Evolutionary conservation across 2,888 invertebrate species (phyloP), one percentile per base, ranked within the genome.

Genomic region (Carcina quercana): DNA sequence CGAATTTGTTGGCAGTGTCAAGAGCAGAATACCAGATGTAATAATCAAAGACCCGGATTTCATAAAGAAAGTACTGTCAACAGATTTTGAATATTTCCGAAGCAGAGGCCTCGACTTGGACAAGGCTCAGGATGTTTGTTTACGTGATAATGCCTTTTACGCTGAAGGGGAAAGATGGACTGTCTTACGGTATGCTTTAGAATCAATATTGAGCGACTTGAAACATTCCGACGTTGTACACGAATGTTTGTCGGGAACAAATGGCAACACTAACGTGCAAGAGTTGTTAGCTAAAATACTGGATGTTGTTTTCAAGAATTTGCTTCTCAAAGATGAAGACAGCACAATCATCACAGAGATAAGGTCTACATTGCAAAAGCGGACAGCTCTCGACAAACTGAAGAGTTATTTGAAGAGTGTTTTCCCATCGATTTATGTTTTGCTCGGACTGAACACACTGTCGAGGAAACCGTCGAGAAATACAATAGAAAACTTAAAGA

Each of bases 91-190:
- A 45, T 66, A 76, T 74, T 83, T 83, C 71, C 72, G 76, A 64
- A 68, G 72, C 59, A 66, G 82, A 63, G 83, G 83, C 53, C 70
- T 75, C 49, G 69, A 65, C 59, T 70, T 83, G 68, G 78, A 78
- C 73, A 80, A 76, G 71, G 79, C 82, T 63, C 66, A 59, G 70
- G 83, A 83, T 79, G 72, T 79, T 76, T 82, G 80, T 74, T 66
- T 83, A 71, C 72, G 73, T 72, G 75, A 82, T 78, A 83, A 83
- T 76, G 72, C 80, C 64, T 83, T 80, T 64, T 80, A 80, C 49
- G 66, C 75, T 11, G 78, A 82, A 47, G 79, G 73, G 20, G 80
- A 80, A 66, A 82, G 80, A 39, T 80, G 83, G 78, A 76, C 75
- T 45, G 47, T 79, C 53, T 43, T 80, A 42, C 64, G 75, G 1